Evolutionary conservation across 1,140 invertebrate species (phyloP).

Genomic region (Diploscapter pachys): DNA sequence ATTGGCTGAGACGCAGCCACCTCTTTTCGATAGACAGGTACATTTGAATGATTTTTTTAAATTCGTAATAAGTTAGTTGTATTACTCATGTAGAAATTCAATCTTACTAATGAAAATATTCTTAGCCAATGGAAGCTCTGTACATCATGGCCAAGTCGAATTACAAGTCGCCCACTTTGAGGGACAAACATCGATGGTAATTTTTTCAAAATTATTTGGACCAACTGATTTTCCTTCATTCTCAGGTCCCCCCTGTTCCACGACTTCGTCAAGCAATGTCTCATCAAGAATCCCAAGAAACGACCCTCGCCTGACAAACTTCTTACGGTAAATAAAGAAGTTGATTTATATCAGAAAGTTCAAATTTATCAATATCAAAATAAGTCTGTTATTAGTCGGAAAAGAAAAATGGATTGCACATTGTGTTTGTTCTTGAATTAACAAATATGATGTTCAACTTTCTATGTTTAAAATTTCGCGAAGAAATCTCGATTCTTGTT

Average conservation of each 20-base stretch:
- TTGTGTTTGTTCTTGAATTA: no score
- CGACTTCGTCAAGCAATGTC: constrained; percentile 89
- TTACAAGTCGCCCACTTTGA: constrained; percentile 93
- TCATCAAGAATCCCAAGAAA: constrained; percentile 99
- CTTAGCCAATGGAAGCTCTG: constrained; percentile 60
- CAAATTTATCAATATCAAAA: no score
- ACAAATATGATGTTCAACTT: no score
- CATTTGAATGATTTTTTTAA: no score
- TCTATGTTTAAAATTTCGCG: no score
- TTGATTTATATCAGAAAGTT: no score
- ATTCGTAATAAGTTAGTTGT: constrained; percentile 61
- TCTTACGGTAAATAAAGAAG: constrained; percentile 56
- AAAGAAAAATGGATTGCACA: no score
- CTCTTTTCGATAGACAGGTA: constrained; percentile 80
- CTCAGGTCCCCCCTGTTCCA: constrained; percentile 78
- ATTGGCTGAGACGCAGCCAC: constrained; percentile 94
- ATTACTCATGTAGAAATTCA: neutral
- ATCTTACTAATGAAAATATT: neutral
- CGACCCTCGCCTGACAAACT: constrained; percentile 88
- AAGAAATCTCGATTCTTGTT: no score
- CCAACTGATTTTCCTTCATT: no score
- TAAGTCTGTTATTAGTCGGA: no score
- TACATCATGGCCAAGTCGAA: constrained; percentile 98
- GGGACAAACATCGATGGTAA: constrained; percentile 88
- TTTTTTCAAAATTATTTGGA: no score